Base-by-base conservation (phyloP, 2,888 invertebrate genomes). In the Tiphia femorata region DNA sequence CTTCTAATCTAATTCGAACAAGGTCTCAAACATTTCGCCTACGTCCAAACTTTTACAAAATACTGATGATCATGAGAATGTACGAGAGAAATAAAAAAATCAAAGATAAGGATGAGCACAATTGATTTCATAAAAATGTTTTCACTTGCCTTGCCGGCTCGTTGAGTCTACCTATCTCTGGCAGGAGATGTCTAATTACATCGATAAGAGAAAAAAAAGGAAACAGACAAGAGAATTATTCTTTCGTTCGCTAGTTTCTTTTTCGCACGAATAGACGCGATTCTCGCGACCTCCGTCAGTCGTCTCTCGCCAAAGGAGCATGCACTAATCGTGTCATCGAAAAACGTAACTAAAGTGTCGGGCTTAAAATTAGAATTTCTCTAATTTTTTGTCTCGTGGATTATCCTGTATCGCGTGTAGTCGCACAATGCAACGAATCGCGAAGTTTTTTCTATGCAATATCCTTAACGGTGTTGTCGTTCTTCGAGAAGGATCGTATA, bases 1-100 rank as follows among this genome's bases (percentile, higher is more conserved):
- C 37, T 27, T 43, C 67, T 67, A 67, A 41, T 56, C 62, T 67
- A 57, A 51, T 54, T 25, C 14, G 38, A 53, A 43, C 49, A 43
- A 57, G 29, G 40, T 58, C 50, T 51, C 52, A 40, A 63, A 53
- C n/a, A n/a, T 25, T 43, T 50, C 37, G 35, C 21, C 27, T 58
- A 55, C 56, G 37, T 43, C 47, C 49, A 44, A 10, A 25, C 19
- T 43, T 63, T 27, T 62, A 62, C 54, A 41, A 54, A 35, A 47
- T 27, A 44, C n/a, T 19, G 47, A 63, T 63, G 62, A 63, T 50
- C 47, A 47, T 62, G 57, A 49, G 46, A 49, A 52, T 54, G 53
- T 56, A 61, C 50, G 37, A 50, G 33, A 46, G 29, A 38, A 23
- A 35, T 8, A 29, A 43, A 43, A 16, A 29, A 29, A 12, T 20